Evolutionary conservation across 2,113 vertebrate species (phyloP), one percentile per base, ranked within the genome.

Genomic region (Chaetodon auriga): DNA sequence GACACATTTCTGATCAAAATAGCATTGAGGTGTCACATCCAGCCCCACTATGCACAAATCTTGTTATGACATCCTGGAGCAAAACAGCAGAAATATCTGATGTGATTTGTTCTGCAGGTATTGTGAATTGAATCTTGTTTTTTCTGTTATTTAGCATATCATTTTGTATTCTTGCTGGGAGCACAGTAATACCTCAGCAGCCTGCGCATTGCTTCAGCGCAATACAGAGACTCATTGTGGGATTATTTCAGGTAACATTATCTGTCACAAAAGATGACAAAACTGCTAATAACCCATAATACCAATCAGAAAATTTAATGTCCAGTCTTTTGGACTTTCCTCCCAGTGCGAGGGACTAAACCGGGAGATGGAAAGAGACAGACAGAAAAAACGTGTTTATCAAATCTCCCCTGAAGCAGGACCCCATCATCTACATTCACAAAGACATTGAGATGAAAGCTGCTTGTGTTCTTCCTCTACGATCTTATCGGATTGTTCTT

Each of bases 401-500:
- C 46, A 70, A 63, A 68, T 81, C 65, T 49, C 53, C 82, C 79
- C 78, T 51, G 43, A 69, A 84, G 86, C 58, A 2, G 84, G 80
- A 81, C 66, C 57, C 69, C 81, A 58, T 88, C 82, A 81, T 86
- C 81, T 64, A 60, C 82, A 85, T 73, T 82, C 87, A 83, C 73
- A 82, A 2, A 80, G 72, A 82, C 72, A 35, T 3, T 1, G 74
- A 87, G 88, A 92, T 90, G 74, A 92, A 92, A 93, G 90, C 87
- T 12, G 72, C 75, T 80, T 61, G 82, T 80, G 74, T 82, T 91
- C 83, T 57, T 80, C 73, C 76, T 79, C 75, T 85, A 19, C 80
- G 84, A 86, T 89, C 87, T 90, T 90, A 92, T 94, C 90, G 73
- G 87, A 90, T 90, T 80, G 78, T 75, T 88, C 81, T 88, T 92